These are phyloP conservation scores for Philereme transversata DNA, from an alignment of 2,888 invertebrate genomes.

Conservation along the genomic window DNA sequence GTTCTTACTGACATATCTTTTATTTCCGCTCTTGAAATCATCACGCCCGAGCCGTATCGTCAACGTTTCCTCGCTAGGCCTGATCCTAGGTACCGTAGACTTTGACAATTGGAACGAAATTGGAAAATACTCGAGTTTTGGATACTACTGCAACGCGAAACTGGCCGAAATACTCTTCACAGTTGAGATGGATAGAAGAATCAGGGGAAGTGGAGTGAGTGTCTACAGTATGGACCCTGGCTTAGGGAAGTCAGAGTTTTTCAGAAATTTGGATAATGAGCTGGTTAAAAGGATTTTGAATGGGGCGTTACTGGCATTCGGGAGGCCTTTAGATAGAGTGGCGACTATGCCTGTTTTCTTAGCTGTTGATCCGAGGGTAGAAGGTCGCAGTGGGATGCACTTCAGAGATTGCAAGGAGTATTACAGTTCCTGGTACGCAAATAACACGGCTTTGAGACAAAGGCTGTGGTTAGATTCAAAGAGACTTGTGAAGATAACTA, in stretches of 20 bases:
- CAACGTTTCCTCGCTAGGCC: conserved; percentile 78
- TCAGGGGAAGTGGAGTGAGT: conserved; percentile 83
- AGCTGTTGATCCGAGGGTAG: conserved; percentile 55
- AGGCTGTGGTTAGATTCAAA: conserved; percentile 62
- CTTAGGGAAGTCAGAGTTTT: conserved; percentile 90
- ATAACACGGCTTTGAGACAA: conserved; percentile 51
- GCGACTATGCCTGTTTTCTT: conserved; percentile 65
- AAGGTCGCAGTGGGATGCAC: conserved; percentile 60
- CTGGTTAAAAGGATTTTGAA: conserved; percentile 47
- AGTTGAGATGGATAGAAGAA: conserved; percentile 79
- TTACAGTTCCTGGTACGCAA: conserved; percentile 70
- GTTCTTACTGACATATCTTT: conserved; percentile 62
- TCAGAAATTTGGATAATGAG: conserved; percentile 77
- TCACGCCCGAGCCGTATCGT: conserved; percentile 66
- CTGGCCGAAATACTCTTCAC: conserved; percentile 60
- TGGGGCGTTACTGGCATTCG: conserved; percentile 48
- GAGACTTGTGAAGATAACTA: conserved; percentile 52
- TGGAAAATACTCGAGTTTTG: conserved; percentile 84
- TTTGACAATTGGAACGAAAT: conserved; percentile 89
- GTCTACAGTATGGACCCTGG: conserved; percentile 94
- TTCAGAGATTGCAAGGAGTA: conserved; percentile 64
- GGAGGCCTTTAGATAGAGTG: conserved; percentile 52
- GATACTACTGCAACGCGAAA: conserved; percentile 79
- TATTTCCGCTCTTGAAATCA: conserved; percentile 58
- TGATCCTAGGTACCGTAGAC: conserved; percentile 87